Conservation (phyloP, 1,140 invertebrate genomes). For the Octopus sinensis region DNA sequence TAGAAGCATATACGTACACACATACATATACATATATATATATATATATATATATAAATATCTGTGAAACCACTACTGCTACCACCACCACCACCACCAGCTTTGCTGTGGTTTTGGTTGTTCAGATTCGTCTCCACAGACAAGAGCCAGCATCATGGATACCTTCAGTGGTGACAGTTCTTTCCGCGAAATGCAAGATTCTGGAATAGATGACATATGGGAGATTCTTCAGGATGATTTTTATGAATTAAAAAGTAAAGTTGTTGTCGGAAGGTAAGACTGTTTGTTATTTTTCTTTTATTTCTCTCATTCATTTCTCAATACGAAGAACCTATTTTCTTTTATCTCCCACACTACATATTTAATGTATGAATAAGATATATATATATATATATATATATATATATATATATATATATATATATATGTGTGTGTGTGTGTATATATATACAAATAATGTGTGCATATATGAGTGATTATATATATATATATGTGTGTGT, state of each 20-base stretch:
- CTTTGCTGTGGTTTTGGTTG: no score
- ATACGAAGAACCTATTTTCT: not conserved
- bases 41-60: no score
- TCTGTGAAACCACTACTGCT: no score
- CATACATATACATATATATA: no score
- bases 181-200: slow-evolving; percentile 3
- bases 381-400: not conserved
- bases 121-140: no score
- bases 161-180: not conserved
- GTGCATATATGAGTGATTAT: not conserved
- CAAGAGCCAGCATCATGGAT: not conserved
- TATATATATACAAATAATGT: not conserved
- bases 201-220: not conserved
- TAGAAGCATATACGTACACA: no score
- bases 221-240: not conserved
- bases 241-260: slow-evolving; percentile 6
- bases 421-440: not conserved
- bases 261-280: not conserved
- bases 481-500: not conserved
- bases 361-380: not conserved
- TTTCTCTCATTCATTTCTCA: no score
- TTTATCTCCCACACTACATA: not conserved
- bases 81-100: no score
- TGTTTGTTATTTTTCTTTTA: no score
- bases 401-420: not conserved